phyloP scores from a whole-genome alignment of 2,888 invertebrate genomes.

The Orchesella flavescens region DNA sequence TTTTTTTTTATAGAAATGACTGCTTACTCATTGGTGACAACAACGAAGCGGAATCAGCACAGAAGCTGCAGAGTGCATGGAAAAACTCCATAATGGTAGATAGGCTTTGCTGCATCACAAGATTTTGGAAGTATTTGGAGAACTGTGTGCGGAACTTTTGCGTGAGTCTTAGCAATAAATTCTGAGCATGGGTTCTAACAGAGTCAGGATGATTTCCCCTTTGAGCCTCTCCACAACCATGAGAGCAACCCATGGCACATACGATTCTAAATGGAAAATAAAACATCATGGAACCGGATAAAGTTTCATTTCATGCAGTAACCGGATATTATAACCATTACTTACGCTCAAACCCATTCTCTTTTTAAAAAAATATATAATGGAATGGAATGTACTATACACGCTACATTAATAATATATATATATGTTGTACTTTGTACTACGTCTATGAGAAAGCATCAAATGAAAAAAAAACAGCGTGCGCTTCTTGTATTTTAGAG shows the following conservation, averaged over 20 bases:
- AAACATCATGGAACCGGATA: constrained; percentile 30
- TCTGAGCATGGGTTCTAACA: constrained; percentile 89
- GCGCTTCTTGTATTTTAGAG: background rate
- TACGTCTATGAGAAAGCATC: background rate
- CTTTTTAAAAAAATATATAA: background rate
- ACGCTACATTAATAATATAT: background rate
- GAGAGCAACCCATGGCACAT: constrained; percentile 93
- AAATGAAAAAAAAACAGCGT: background rate
- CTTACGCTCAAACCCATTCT: background rate
- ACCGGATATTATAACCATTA: constrained; percentile 54
- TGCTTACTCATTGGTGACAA: constrained; percentile 91
- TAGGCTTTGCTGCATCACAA: constrained; percentile 85
- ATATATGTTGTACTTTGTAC: constrained; percentile 1
- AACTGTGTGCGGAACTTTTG: constrained; percentile 81
- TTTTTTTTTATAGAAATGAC: background rate
- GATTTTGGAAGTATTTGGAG: constrained; percentile 81
- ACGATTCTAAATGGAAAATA: constrained; percentile 80
- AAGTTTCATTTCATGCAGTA: background rate
- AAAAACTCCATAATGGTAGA: constrained; percentile 92
- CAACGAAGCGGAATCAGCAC: constrained; percentile 90
- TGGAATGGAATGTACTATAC: background rate
- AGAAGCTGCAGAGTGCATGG: constrained; percentile 96
- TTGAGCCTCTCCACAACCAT: constrained; percentile 90
- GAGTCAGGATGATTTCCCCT: constrained; percentile 92
- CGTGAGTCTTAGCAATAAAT: constrained; percentile 84